Percentiles rank a stretch among this genome's conserved stretches.
Conservation (phyloP, 2,113 vertebrate genomes). For the Rutilus rutilus region DNA sequence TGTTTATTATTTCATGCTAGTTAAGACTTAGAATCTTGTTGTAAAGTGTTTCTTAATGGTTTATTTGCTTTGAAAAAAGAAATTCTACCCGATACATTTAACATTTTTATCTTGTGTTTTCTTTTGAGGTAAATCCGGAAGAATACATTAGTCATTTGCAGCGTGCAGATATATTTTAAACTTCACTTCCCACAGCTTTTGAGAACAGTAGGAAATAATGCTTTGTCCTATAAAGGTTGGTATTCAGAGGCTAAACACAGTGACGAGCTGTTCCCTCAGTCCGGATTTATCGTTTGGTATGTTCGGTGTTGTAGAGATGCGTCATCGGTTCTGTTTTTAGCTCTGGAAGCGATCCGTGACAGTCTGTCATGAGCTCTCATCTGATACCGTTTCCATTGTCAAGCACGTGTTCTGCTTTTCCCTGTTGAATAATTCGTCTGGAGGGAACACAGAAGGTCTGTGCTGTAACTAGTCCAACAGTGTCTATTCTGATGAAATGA, state of each 20-base stretch:
- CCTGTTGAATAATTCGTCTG: neutral
- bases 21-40: neutral
- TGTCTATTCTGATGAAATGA: neutral
- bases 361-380: neutral
- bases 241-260: neutral
- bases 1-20: neutral
- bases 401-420: constrained; percentile 35
- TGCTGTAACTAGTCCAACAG: constrained; percentile 20
- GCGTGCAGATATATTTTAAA: neutral
- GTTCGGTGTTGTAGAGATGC: constrained; percentile 26
- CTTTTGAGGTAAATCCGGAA: neutral
- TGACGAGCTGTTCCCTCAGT: neutral
- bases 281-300: constrained; percentile 7
- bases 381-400: constrained; percentile 36
- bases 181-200: neutral
- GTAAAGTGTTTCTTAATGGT: neutral
- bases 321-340: constrained; percentile 42
- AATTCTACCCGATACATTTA: neutral
- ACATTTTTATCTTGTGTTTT: neutral
- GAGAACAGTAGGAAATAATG: neutral
- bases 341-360: neutral
- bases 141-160: neutral
- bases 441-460: neutral
- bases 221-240: neutral
- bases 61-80: neutral